Conservation (phyloP, 1,140 invertebrate genomes). For the Anthonomus grandis region DNA sequence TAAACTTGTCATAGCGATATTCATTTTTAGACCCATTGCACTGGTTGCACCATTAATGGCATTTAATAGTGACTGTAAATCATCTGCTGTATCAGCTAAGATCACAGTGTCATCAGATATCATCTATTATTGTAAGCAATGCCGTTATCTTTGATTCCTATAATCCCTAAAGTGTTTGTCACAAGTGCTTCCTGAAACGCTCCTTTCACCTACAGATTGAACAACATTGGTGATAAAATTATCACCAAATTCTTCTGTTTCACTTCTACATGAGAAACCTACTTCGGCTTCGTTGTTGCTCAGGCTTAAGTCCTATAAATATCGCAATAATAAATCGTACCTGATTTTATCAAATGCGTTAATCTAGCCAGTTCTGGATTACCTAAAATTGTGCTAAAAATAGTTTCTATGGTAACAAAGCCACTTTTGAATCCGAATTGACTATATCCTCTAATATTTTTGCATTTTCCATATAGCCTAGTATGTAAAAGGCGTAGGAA, state of each 20-base stretch:
- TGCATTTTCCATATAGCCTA: background rate
- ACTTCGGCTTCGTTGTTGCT: background rate
- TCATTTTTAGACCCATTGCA: background rate
- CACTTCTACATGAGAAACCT: background rate
- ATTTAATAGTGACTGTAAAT: too few species aligned
- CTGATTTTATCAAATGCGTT: background rate
- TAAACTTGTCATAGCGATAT: too few species aligned
- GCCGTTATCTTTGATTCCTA: background rate
- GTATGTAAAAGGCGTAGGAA: background rate
- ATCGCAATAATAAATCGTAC: too few species aligned
- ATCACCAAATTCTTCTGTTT: background rate
- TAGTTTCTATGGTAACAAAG: background rate
- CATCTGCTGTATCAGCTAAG: too few species aligned
- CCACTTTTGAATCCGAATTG: background rate
- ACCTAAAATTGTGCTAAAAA: background rate
- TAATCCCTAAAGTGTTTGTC: background rate
- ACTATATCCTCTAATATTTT: background rate
- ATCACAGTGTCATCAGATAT: too few species aligned
- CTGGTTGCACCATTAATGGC: background rate
- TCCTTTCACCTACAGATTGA: background rate
- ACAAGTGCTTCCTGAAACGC: background rate
- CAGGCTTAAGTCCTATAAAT: background rate
- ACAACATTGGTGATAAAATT: background rate
- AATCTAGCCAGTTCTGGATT: too few species aligned
- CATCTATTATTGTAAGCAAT: background rate